These are phyloP conservation scores for Strix uralensis DNA, from an alignment of 2,113 vertebrate genomes.

Conservation along the genomic window DNA sequence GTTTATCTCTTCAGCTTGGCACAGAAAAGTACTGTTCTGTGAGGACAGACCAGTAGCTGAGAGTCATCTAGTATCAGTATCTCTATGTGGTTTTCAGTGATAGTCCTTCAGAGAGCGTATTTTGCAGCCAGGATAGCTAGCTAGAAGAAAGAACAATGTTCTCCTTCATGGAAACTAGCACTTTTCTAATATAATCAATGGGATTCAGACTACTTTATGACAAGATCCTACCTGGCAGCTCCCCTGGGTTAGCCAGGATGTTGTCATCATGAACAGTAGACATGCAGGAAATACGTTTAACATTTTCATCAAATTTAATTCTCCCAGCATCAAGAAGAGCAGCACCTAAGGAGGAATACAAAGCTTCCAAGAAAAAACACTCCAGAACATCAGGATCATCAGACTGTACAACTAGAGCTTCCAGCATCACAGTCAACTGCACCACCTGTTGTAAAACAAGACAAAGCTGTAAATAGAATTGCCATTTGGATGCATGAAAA, in stretches of 20 bases:
- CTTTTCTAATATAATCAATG: background rate
- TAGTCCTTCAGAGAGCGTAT: background rate
- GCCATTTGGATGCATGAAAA: background rate
- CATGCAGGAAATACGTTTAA: conserved; percentile 84
- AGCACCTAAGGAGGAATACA: conserved; percentile 91
- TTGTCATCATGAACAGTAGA: conserved; percentile 68
- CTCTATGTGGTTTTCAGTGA: background rate
- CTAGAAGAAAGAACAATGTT: background rate
- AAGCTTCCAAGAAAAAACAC: conserved; percentile 90
- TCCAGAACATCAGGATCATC: conserved; percentile 79
- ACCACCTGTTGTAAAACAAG: conserved; percentile 74
- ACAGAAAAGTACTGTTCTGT: background rate
- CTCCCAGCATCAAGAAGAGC: conserved; percentile 80
- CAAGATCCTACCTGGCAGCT: conserved; percentile 85
- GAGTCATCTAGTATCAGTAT: background rate
- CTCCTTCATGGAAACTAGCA: background rate
- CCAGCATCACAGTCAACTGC: conserved; percentile 87
- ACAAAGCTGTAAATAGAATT: background rate
- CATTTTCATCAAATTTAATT: conserved; percentile 82
- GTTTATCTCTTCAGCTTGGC: background rate
- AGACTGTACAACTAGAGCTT: conserved; percentile 74
- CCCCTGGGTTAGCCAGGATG: conserved; percentile 79
- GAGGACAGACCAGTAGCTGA: background rate
- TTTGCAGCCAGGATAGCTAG: background rate
- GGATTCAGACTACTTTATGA: background rate